Percentiles rank a stretch among this genome's conserved stretches.
Conservation (phyloP, 1,140 invertebrate genomes). For the Choristoneura fumiferana region DNA sequence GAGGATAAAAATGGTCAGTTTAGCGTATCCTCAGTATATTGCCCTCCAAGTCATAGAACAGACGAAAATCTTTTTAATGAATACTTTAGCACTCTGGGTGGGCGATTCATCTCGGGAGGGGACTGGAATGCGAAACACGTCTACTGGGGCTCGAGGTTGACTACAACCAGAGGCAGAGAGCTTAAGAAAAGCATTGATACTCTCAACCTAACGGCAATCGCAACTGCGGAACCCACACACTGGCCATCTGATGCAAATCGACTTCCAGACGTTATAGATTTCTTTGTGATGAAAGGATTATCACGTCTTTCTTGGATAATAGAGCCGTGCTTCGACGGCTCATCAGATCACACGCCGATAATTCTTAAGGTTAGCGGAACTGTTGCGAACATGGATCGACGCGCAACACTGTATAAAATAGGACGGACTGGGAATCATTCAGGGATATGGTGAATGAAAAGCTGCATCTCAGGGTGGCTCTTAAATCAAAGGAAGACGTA, state of each 20-base stretch:
- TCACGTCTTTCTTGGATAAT: background rate
- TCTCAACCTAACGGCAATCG: background rate
- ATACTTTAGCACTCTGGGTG: constrained; percentile 30
- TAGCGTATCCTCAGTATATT: constrained; percentile 9
- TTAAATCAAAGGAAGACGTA: too few relatives aligned
- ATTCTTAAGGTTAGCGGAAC: constrained; percentile 18
- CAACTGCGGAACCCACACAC: background rate
- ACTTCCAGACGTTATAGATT: constrained; percentile 7
- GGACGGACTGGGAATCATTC: background rate
- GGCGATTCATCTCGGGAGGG: constrained; percentile 39
- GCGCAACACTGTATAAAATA: background rate
- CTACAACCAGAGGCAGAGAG: constrained; percentile 27
- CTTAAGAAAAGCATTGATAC: constrained; percentile 22
- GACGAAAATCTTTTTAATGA: background rate
- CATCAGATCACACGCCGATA: constrained; percentile 20
- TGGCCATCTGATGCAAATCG: background rate
- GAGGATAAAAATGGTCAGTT: background rate
- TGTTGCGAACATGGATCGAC: too few relatives aligned
- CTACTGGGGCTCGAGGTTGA: constrained; percentile 40
- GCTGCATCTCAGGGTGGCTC: background rate
- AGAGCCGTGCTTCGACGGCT: constrained; percentile 14
- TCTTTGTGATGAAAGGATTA: constrained; percentile 19
- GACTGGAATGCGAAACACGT: constrained; percentile 48
- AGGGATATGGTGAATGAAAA: background rate
- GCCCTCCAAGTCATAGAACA: background rate